phyloP scores from a whole-genome alignment of 2,888 invertebrate genomes.

The Lithosia quadra region DNA sequence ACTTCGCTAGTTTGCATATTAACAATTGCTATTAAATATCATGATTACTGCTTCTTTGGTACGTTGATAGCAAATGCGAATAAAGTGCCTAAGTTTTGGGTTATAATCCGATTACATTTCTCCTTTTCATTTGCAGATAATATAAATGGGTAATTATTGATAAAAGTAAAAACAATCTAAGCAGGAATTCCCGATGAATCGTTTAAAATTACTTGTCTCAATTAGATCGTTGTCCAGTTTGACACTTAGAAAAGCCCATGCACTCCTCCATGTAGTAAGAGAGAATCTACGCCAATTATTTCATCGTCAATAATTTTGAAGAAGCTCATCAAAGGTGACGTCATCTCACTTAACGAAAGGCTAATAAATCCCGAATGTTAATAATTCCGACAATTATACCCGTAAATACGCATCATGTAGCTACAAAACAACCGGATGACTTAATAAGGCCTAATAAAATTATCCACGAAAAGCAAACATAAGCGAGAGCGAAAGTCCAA shows the following conservation, averaged over 20 bases:
- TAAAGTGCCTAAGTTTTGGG: too few relatives aligned
- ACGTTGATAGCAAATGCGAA: too few relatives aligned
- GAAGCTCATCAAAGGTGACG: constrained; percentile 34
- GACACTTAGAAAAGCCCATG: neutral
- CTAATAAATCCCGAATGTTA: constrained; percentile 40
- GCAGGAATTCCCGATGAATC: too few relatives aligned
- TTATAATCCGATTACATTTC: too few relatives aligned
- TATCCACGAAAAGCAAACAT: constrained; percentile 75
- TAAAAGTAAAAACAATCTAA: too few relatives aligned
- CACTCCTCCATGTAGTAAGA: neutral
- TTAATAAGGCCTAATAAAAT: constrained; percentile 75
- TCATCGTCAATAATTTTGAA: neutral
- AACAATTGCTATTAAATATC: too few relatives aligned
- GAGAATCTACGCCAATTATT: neutral
- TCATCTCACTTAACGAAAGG: constrained; percentile 27
- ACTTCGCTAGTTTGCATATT: too few relatives aligned
- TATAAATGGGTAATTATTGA: too few relatives aligned
- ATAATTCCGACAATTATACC: constrained; percentile 34
- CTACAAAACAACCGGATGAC: constrained; percentile 50
- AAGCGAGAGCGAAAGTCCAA: constrained; percentile 67
- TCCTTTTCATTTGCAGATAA: too few relatives aligned
- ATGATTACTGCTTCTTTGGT: too few relatives aligned
- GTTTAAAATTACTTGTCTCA: too few relatives aligned
- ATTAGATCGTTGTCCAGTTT: too few relatives aligned
- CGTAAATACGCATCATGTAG: constrained; percentile 37